These are phyloP conservation scores for Xiphias gladius DNA, from an alignment of 2,113 vertebrate species.

Conservation along the genomic window DNA sequence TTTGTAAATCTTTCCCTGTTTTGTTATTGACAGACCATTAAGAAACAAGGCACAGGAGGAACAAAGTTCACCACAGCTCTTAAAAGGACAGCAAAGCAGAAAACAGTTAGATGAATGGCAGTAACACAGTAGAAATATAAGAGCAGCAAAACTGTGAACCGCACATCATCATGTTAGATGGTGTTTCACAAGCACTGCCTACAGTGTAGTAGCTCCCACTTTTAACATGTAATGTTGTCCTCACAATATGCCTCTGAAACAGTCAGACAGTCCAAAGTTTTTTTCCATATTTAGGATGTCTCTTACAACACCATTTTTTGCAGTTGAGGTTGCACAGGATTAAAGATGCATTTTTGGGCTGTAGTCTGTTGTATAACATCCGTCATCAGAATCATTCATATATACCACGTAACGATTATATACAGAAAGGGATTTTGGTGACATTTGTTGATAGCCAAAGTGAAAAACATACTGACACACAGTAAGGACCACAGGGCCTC, in stretches of 20 bases:
- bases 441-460: too few species aligned
- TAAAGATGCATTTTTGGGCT: not conserved
- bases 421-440: not conserved
- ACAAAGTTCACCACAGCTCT: conserved; percentile 1
- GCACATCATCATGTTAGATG: not conserved
- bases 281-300: not conserved
- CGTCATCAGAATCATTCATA: not conserved
- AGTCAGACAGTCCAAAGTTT: not conserved
- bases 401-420: too few species aligned
- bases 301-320: not conserved
- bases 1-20: not conserved
- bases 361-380: not conserved
- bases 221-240: not conserved
- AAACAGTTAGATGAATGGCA: not conserved
- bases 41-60: not conserved
- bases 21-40: not conserved
- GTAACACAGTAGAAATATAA: not conserved
- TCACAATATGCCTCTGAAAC: not conserved
- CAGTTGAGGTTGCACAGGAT: not conserved
- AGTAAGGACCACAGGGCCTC: too few species aligned
- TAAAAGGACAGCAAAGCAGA: not conserved
- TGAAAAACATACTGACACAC: too few species aligned
- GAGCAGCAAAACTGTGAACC: not conserved
- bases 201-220: too few species aligned
- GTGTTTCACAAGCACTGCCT: not conserved